Percentiles rank a stretch among this genome's conserved stretches.
phyloP scores from a whole-genome alignment of 2,113 vertebrate species.

The Chionis minor region DNA sequence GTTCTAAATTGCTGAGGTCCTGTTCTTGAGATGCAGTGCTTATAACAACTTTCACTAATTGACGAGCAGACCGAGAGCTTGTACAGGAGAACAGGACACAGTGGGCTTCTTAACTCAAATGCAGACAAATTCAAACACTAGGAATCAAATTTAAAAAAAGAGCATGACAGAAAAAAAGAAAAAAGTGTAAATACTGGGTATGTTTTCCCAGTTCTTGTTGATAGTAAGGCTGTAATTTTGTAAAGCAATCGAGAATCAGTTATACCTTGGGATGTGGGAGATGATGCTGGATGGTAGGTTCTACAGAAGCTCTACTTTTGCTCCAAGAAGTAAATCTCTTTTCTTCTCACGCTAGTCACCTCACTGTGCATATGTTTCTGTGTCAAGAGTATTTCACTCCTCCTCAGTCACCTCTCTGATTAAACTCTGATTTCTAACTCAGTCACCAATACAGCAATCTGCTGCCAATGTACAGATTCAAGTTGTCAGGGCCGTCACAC shows the following conservation, averaged over 20 bases:
- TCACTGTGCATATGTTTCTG: not conserved
- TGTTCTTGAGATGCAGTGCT: not conserved
- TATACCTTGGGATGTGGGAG: not conserved
- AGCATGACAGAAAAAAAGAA: not conserved
- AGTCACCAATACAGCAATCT: not conserved
- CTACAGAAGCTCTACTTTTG: not conserved
- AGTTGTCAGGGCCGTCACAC: not conserved
- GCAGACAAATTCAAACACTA: not conserved
- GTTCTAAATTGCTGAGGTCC: not conserved
- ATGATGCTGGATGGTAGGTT: not conserved
- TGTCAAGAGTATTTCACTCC: not conserved
- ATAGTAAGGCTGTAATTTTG: not conserved
- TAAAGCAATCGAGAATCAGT: not conserved
- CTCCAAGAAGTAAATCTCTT: not conserved
- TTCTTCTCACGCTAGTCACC: not conserved
- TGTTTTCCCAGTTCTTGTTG: not conserved
- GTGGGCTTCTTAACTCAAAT: not conserved
- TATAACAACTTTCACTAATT: not conserved
- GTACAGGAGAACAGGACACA: not conserved
- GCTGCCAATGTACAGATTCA: not conserved
- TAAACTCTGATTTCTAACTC: not conserved
- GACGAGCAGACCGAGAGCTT: not conserved
- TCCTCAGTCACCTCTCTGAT: not conserved
- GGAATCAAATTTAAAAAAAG: not conserved
- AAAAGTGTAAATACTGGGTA: not conserved